Evolutionary conservation across 2,888 invertebrate genomes (phyloP).

Genomic region (Amphipoea lucens): DNA sequence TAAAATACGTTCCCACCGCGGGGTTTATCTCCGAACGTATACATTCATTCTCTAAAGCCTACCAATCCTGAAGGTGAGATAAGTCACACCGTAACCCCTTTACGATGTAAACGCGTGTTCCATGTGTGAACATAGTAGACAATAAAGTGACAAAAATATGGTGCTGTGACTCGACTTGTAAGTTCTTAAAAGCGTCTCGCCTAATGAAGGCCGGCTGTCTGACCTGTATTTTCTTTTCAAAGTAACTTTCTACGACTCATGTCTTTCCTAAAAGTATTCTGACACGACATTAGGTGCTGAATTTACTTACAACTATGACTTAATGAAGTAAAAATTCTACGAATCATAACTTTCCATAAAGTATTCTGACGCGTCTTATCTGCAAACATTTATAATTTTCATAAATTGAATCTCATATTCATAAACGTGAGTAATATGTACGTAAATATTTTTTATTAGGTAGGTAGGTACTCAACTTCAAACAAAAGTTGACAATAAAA

Average conservation of each 20-base stretch:
- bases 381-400: background rate
- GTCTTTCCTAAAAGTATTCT: conserved; percentile 2
- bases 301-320: background rate
- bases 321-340: background rate
- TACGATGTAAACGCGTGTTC: conserved; percentile 15
- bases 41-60: conserved; percentile 39
- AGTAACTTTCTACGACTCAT: conserved; percentile 3
- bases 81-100: conserved; percentile 18
- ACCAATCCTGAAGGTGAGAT: conserved; percentile 27
- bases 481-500: conserved; percentile 18
- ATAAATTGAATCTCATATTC: background rate
- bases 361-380: background rate
- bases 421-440: background rate
- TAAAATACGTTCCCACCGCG: conserved; percentile 36
- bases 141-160: background rate
- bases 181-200: conserved; percentile 4
- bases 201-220: conserved; percentile 11
- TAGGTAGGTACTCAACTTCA: background rate
- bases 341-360: background rate
- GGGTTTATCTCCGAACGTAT: conserved; percentile 34
- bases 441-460: background rate
- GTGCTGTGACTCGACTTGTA: background rate
- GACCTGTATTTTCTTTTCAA: conserved; percentile 20
- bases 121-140: conserved; percentile 7
- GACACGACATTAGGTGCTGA: background rate